Conservation (phyloP, 2,888 invertebrate genomes). For the Parelbella ahira region DNA sequence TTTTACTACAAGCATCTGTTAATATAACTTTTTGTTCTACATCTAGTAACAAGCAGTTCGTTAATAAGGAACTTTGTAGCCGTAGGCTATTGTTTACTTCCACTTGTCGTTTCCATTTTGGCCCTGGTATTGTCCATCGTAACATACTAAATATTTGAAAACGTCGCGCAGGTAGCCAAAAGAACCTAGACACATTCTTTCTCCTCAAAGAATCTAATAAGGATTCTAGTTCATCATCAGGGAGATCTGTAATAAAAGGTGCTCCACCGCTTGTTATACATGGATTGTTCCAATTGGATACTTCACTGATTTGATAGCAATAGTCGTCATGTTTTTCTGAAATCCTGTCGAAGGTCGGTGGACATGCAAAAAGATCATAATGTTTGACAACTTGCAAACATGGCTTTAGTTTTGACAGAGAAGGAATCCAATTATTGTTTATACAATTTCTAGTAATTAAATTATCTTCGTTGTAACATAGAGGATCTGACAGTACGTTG, state of each 20-base stretch:
- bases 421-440: slow-evolving; percentile 50
- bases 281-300: slow-evolving; percentile 56
- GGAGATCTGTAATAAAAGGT: slow-evolving; percentile 58
- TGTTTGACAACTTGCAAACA: slow-evolving; percentile 48
- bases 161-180: slow-evolving; percentile 76
- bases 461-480: slow-evolving; percentile 48
- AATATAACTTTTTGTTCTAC: slow-evolving; percentile 40
- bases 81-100: slow-evolving; percentile 37
- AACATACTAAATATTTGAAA: slow-evolving; percentile 60
- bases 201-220: slow-evolving; percentile 48
- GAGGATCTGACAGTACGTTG: slow-evolving; percentile 52
- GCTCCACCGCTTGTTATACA: slow-evolving; percentile 64
- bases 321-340: slow-evolving; percentile 48
- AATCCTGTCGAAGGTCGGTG: slow-evolving; percentile 54
- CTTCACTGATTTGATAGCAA: slow-evolving; percentile 53
- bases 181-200: slow-evolving; percentile 44
- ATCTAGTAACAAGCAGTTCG: slow-evolving; percentile 60
- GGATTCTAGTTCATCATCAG: slow-evolving; percentile 42
- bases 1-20: slow-evolving; percentile 50
- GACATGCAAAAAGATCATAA: slow-evolving; percentile 50
- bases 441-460: slow-evolving; percentile 56
- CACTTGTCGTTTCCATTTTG: slow-evolving; percentile 54
- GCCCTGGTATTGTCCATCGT: slow-evolving; percentile 72
- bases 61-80: slow-evolving; percentile 39
- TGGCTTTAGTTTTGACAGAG: slow-evolving; percentile 41